Evolutionary conservation across 2,888 invertebrate species (phyloP).

Genomic region (Oxycera nigricornis): DNA sequence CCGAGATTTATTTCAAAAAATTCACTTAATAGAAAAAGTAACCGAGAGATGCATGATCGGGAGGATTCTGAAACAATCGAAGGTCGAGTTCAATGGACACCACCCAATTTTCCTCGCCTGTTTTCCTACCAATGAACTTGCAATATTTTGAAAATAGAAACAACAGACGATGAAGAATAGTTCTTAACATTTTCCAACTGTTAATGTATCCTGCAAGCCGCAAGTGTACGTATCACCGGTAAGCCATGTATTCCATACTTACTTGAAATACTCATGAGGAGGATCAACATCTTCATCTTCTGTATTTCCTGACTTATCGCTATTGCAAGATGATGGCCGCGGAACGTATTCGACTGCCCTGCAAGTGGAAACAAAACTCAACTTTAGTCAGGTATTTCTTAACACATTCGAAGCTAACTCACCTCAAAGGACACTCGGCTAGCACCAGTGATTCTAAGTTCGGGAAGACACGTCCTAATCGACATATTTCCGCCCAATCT

Average conservation of each 20-base stretch:
- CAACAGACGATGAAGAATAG: too few relatives aligned
- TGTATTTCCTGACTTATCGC: slow-evolving; percentile 62
- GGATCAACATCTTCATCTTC: slow-evolving; percentile 67
- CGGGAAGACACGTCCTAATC: slow-evolving; percentile 86
- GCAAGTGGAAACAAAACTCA: background rate
- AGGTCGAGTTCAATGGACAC: too few relatives aligned
- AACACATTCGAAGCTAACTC: slow-evolving; percentile 1
- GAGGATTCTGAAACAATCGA: too few relatives aligned
- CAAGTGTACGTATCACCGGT: too few relatives aligned
- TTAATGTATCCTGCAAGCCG: background rate
- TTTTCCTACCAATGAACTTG: too few relatives aligned
- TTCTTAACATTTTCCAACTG: background rate
- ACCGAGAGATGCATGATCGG: too few relatives aligned
- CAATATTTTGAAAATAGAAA: too few relatives aligned
- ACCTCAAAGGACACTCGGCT: slow-evolving; percentile 82
- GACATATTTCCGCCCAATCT: slow-evolving; percentile 82
- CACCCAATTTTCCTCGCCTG: too few relatives aligned
- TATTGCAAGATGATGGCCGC: slow-evolving; percentile 51
- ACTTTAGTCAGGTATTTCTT: too few relatives aligned
- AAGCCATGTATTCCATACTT: slow-evolving; percentile 53
- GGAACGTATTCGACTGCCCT: slow-evolving; percentile 50
- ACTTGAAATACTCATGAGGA: slow-evolving; percentile 70
- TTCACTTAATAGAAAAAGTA: too few relatives aligned
- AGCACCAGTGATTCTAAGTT: slow-evolving; percentile 83
- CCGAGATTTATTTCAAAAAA: too few relatives aligned